Base-by-base conservation (phyloP, 2,888 invertebrate genomes). In the Athalia circularis region DNA sequence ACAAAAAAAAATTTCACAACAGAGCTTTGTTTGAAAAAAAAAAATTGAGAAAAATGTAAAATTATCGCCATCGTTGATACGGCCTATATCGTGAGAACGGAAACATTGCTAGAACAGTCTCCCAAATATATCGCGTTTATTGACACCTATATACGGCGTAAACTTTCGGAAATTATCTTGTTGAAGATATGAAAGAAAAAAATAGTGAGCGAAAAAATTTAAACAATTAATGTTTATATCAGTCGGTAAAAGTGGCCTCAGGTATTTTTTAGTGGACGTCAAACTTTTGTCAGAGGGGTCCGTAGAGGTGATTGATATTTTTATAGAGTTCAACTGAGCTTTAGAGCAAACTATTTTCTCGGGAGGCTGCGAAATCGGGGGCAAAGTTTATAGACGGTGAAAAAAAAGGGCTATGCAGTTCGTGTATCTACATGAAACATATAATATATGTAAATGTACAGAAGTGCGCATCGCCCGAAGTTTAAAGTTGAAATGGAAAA, bases 351-450 rank as follows among this genome's bases (percentile, higher is more conserved):
- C 15, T 68, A 65, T 52, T 43, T 11, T 68, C 67, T 52, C 67
- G 8, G 11, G 50, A 15, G 29, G 52, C 29, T 68, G 45, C 43
- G 2, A 29, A 29, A 70, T 70, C 54, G 54, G 54, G 4, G 54
- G 57, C 70, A 72, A 72, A 72, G 59, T 59, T 59, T 59, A 72
- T 57, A 72, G 57, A 70, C 57, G 57, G 57, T 45, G 15, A 11
- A 43, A 43, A 70, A 54, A 6, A n/a, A 48, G 48, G 48, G 48
- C n/a, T 8, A 48, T 5, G n/a, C 4, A 43, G n/a, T 29, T 2
- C 29, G 5, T 6, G 43, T 15, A 68, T 15, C 2, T 52, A 68
- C 15, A 50, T 9, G 50, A 50, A 67, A 52, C 11, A 5, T 5
- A 13, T 48, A 43, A 43, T 6, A n/a, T 11, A 29, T 54, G 68